phyloP scores from a whole-genome alignment of 2,888 invertebrate species.

The Tanypteryx hageni region DNA sequence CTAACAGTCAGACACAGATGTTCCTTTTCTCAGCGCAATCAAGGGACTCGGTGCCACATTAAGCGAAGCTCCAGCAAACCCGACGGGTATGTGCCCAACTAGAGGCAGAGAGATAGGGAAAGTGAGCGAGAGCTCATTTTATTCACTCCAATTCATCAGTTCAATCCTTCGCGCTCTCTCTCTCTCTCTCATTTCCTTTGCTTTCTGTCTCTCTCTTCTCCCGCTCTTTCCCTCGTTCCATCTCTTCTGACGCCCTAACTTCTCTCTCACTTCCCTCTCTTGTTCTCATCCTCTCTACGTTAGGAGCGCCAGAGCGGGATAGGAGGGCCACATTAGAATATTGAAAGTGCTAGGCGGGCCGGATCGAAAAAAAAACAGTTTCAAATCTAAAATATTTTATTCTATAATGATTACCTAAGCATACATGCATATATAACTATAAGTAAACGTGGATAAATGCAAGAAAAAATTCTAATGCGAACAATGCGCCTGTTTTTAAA shows the following conservation, averaged over 20 bases:
- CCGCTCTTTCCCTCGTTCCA: neutral
- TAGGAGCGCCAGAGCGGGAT: neutral
- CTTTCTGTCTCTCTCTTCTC: neutral
- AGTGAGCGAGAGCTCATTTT: neutral
- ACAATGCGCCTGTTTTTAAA: no score
- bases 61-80: neutral
- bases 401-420: no score
- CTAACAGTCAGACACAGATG: slow-evolving; percentile 34
- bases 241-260: neutral
- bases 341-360: no score
- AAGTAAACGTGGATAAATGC: no score
- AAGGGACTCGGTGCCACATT: neutral
- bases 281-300: neutral
- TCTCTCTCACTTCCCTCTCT: no score
- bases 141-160: neutral
- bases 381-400: no score
- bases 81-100: neutral
- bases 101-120: neutral
- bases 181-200: neutral
- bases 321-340: no score
- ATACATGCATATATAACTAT: no score
- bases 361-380: no score
- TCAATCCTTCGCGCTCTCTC: neutral
- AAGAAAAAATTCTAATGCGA: no score
- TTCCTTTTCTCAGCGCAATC: slow-evolving; percentile 44